Conservation (phyloP, 1,140 invertebrate genomes). For the Leptinotarsa undecemlineata region DNA sequence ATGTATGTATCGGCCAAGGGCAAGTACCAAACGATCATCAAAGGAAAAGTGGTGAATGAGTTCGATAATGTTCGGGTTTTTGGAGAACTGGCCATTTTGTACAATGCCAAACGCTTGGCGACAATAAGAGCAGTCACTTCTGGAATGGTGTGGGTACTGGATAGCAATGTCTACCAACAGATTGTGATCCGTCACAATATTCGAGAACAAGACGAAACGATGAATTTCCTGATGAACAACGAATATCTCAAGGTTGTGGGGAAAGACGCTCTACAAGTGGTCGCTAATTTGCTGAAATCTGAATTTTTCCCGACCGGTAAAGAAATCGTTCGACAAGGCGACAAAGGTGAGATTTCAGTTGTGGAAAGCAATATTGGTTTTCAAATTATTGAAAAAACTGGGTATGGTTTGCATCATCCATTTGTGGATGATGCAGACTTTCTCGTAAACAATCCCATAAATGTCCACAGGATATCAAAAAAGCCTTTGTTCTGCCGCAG, state of each 20-base stretch:
- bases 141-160: constrained; percentile 85
- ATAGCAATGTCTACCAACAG: constrained; percentile 82
- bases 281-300: constrained; percentile 87
- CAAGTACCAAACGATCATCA: constrained; percentile 35
- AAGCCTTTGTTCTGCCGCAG: too few species aligned
- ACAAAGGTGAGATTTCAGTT: constrained; percentile 56
- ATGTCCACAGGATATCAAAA: too few species aligned
- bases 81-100: constrained; percentile 46
- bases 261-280: constrained; percentile 80
- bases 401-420: too few species aligned
- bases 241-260: constrained; percentile 78
- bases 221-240: constrained; percentile 84
- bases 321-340: constrained; percentile 90
- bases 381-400: too few species aligned
- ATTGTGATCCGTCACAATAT: constrained; percentile 85
- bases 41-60: constrained; percentile 38
- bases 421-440: too few species aligned
- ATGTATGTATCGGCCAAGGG: constrained; percentile 45
- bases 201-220: constrained; percentile 78
- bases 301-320: constrained; percentile 84
- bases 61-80: constrained; percentile 42
- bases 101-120: constrained; percentile 45
- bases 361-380: too few species aligned
- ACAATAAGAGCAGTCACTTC: constrained; percentile 36
- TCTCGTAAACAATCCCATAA: too few species aligned